Percentiles rank a stretch among this genome's conserved stretches.
Conservation (phyloP, 1,140 invertebrate species). For the Trinorchestia longiramus region DNA sequence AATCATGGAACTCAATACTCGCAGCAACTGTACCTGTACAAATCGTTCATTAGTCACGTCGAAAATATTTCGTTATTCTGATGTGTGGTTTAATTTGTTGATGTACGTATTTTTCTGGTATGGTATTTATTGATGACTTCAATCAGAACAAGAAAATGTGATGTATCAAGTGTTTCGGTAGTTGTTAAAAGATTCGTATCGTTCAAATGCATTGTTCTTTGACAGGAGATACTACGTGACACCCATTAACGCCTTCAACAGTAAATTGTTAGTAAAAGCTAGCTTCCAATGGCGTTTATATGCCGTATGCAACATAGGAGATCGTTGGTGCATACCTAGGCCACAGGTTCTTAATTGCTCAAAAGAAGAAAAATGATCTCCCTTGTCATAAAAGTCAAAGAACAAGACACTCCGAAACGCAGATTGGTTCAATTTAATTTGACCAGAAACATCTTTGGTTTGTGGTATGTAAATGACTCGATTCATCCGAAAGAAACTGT, state of each 20-base stretch:
- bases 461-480: neutral
- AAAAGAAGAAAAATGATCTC: neutral
- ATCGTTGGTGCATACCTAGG: neutral
- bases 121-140: neutral
- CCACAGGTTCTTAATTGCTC: neutral
- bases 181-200: neutral
- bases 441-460: neutral
- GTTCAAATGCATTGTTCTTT: neutral
- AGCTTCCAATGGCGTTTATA: neutral
- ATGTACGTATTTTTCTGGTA: neutral
- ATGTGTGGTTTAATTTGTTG: neutral
- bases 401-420: neutral
- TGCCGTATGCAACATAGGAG: neutral
- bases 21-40: neutral
- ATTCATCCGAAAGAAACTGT: neutral
- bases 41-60: neutral
- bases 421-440: neutral
- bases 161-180: neutral
- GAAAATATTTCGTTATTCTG: neutral
- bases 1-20: neutral
- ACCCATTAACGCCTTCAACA: neutral
- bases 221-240: neutral
- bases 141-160: neutral
- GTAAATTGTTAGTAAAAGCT: neutral
- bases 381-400: neutral